phyloP scores from a whole-genome alignment of 2,888 invertebrate species.

The Stictocephala bisonia region DNA sequence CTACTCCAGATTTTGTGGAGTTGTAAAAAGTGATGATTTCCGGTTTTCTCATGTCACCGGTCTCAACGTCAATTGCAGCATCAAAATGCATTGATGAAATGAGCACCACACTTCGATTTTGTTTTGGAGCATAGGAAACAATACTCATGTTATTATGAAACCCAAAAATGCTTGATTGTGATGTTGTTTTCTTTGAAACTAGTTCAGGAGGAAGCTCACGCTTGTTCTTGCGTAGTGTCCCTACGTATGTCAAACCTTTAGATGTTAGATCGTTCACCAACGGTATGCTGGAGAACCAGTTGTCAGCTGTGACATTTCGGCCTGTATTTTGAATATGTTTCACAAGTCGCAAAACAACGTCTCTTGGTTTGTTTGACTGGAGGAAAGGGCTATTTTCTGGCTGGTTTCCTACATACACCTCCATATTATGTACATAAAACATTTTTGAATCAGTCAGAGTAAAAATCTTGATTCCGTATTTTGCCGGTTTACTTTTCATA shows the following conservation, averaged over 20 bases:
- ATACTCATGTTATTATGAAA: constrained; percentile 4
- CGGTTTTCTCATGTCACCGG: constrained; percentile 28
- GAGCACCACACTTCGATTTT: background rate
- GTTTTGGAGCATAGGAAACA: constrained; percentile 11
- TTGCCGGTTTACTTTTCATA: constrained; percentile 38
- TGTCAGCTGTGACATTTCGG: constrained; percentile 22
- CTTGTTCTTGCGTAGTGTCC: constrained; percentile 20
- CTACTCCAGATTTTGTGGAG: constrained; percentile 38
- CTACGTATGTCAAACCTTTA: background rate
- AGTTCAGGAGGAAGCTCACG: constrained; percentile 9
- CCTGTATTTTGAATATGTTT: background rate
- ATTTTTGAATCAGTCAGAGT: constrained; percentile 32
- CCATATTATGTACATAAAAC: constrained; percentile 34
- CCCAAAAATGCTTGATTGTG: background rate
- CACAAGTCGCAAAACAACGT: background rate
- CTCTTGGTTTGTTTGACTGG: background rate
- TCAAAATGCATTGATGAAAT: constrained; percentile 1
- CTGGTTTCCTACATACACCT: constrained; percentile 24
- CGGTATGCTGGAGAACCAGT: constrained; percentile 19
- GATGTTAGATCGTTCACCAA: background rate
- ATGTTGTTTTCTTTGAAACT: background rate
- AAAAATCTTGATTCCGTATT: constrained; percentile 39
- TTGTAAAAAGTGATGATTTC: constrained; percentile 44
- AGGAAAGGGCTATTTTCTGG: constrained; percentile 3
- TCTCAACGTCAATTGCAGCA: background rate